Percentiles rank a stretch among this genome's conserved stretches.
Conservation (phyloP, 2,888 invertebrate species). For the Xanthia togata region DNA sequence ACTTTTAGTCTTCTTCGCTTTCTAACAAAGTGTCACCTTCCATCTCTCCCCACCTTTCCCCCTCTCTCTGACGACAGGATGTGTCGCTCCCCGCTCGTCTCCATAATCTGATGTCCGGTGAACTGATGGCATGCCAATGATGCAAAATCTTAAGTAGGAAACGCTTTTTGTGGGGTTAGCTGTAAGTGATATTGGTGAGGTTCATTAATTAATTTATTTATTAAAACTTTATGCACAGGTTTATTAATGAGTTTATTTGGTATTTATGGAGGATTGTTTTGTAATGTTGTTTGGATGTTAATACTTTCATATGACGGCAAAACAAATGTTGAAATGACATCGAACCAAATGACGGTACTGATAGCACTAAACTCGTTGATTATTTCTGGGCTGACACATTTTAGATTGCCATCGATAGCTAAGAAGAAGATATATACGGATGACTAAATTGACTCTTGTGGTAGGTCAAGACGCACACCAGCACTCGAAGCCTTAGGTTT, state of each 20-base stretch:
- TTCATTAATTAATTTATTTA: not conserved
- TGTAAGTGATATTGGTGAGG: not conserved
- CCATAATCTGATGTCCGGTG: slow-evolving; percentile 24
- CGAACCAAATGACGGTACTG: too few species aligned
- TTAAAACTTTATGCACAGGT: too few species aligned
- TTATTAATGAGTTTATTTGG: not conserved
- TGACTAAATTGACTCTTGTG: not conserved
- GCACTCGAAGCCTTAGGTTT: not conserved
- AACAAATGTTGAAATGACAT: not conserved
- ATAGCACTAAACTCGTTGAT: too few species aligned
- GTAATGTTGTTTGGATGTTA: not conserved
- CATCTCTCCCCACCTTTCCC: too few species aligned
- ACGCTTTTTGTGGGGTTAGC: not conserved
- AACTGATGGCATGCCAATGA: slow-evolving; percentile 21
- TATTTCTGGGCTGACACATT: not conserved
- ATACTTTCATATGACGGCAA: not conserved
- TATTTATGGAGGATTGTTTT: not conserved
- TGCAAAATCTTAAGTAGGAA: not conserved
- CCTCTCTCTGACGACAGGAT: slow-evolving; percentile 2
- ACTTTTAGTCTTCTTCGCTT: slow-evolving; percentile 11
- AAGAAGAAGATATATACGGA: not conserved
- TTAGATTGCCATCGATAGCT: not conserved
- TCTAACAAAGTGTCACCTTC: not conserved
- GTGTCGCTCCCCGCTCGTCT: slow-evolving; percentile 14
- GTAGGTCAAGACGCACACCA: not conserved